These are phyloP conservation scores for Leucania comma DNA, from an alignment of 2,888 invertebrate species.

Conservation along the genomic window DNA sequence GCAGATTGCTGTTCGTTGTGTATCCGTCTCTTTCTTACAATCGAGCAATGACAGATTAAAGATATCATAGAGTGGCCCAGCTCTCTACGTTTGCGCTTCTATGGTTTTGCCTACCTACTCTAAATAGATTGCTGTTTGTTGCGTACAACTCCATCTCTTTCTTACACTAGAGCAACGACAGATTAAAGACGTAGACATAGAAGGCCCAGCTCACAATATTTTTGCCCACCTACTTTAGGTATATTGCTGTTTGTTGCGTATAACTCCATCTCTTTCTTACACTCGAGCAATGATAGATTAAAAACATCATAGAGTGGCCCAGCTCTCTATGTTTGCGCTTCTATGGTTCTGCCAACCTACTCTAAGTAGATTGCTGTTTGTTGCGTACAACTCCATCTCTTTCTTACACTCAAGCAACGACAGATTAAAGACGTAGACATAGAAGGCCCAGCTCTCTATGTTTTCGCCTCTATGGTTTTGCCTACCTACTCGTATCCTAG, in stretches of 20 bases:
- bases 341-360: conserved; percentile 15
- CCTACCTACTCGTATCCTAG: conserved; percentile 41
- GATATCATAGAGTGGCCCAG: background rate
- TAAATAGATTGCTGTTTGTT: background rate
- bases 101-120: conserved; percentile 23
- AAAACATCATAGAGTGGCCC: background rate
- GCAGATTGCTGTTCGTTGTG: background rate
- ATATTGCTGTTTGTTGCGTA: background rate
- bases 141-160: background rate
- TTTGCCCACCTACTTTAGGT: background rate
- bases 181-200: background rate
- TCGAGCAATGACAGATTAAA: background rate
- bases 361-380: background rate
- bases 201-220: background rate
- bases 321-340: background rate
- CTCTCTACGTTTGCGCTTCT: background rate
- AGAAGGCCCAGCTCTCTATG: background rate
- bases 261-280: background rate
- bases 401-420: background rate
- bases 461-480: background rate
- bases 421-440: background rate
- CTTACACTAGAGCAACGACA: background rate
- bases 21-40: background rate
- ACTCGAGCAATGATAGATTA: background rate
- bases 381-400: background rate